Evolutionary conservation across 2,888 invertebrate genomes (phyloP), one percentile per base, ranked within the genome.

Genomic region (Griposia aprilina): DNA sequence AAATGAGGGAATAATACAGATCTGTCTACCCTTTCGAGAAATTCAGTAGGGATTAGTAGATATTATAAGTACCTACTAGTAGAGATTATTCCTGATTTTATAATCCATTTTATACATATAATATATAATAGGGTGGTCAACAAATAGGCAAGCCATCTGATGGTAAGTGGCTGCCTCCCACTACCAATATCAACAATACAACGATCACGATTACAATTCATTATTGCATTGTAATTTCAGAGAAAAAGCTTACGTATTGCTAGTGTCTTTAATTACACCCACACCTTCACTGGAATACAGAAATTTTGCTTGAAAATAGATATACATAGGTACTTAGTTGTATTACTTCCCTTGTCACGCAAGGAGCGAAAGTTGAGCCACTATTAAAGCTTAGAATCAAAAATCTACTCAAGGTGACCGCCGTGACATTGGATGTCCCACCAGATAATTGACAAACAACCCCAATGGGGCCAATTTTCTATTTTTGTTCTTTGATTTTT

Each of bases 391-490:
- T 50, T 30, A 50, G 5, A 60, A 69, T 65, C 8, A 70, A 50
- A 68, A n/a, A 50, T 5, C 36, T 23, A 41, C 17, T 48, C 74
- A 84, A 84, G 76, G 84, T 84, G 83, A 84, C 83, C 74, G 36
- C 55, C 0, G 2, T 15, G 80, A 84, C 76, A 66, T 84, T 84
- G 79, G 20, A 13, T 26, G 62, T 30, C 41, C 57, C 50, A 59
- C 66, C 84, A n/a, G 36, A 69, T 72, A 84, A 65, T 65, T 84
- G 74, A 74, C 57, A 59, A 80, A 66, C 65, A 74, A 52, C 50
- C 55, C 6, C 70, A 13, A 60, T 74, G 41, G 17, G 15, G 26
- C 57, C 62, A 72, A 73, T 76, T 65, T 70, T n/a, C 20, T 68
- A n/a, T 73, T 74, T 65, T 80, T 74, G 30, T 67, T 63, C 55